Evolutionary conservation across 2,888 invertebrate genomes (phyloP).

Genomic region (Folsomia candida): DNA sequence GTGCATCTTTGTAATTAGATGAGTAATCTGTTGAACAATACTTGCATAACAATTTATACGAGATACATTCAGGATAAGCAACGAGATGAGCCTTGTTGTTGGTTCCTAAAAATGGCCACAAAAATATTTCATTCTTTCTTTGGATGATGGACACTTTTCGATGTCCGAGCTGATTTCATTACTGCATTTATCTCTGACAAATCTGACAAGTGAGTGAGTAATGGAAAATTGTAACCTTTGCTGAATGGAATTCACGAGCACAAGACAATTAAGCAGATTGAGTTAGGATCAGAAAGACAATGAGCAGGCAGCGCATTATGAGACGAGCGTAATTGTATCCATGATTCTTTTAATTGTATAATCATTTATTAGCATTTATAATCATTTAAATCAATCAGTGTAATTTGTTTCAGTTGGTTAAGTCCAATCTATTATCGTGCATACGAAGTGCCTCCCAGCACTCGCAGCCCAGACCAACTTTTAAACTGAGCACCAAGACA

Average conservation of each 20-base stretch:
- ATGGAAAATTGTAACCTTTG: too few species aligned
- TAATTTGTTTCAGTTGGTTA: constrained; percentile 23
- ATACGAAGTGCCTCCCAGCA: neutral
- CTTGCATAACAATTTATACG: too few species aligned
- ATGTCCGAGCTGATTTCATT: neutral
- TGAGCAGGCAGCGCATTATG: neutral
- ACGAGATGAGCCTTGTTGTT: too few species aligned
- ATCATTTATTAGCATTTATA: constrained; percentile 37
- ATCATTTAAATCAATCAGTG: constrained; percentile 39
- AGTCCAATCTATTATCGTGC: constrained; percentile 10
- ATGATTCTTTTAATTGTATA: constrained; percentile 13
- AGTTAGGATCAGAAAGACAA: constrained; percentile 5
- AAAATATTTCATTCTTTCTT: too few species aligned
- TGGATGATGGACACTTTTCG: neutral
- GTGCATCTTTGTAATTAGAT: too few species aligned
- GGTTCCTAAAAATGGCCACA: too few species aligned
- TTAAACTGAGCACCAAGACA: neutral
- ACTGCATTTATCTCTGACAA: neutral
- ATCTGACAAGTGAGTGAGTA: constrained; percentile 13
- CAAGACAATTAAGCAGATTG: neutral
- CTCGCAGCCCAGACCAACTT: neutral
- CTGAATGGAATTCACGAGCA: neutral
- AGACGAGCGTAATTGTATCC: neutral
- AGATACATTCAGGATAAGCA: too few species aligned
- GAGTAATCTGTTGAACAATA: too few species aligned